Percentiles rank a stretch among this genome's conserved stretches.
These are phyloP conservation scores for Chironomus striatipennis DNA, from an alignment of 1,140 invertebrate species.

Conservation along the genomic window DNA sequence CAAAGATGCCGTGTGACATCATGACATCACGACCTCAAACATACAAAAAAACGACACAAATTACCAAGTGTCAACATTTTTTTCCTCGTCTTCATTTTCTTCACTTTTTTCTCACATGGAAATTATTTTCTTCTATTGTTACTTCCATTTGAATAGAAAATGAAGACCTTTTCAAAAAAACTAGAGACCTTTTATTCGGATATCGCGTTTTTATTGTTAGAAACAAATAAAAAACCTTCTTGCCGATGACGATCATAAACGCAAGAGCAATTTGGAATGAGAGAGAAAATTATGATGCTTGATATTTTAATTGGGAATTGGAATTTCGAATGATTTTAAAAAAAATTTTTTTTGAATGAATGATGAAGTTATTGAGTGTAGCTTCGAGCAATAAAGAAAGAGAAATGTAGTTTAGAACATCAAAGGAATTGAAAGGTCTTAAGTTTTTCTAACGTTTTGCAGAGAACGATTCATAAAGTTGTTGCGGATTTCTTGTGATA, in stretches of 20 bases:
- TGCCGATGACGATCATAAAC: background rate
- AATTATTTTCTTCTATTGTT: background rate
- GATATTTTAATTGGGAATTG: background rate
- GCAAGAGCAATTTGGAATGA: background rate
- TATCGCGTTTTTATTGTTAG: constrained; percentile 6
- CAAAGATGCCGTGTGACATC: constrained; percentile 14
- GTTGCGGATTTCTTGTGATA: too few relatives aligned
- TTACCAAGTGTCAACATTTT: constrained; percentile 22
- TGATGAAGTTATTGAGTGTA: too few relatives aligned
- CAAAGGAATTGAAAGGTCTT: too few relatives aligned
- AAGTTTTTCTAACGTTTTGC: too few relatives aligned
- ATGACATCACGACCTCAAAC: constrained; percentile 16
- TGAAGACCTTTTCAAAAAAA: background rate
- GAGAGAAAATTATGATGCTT: constrained; percentile 5
- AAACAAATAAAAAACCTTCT: constrained; percentile 2
- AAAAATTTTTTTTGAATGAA: background rate
- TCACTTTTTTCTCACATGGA: constrained; percentile 12
- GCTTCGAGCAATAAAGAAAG: too few relatives aligned
- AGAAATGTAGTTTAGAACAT: too few relatives aligned
- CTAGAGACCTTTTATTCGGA: background rate
- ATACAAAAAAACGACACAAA: constrained; percentile 8
- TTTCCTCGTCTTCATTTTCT: background rate
- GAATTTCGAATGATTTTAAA: background rate
- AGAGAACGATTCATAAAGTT: too few relatives aligned
- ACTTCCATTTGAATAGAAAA: too few relatives aligned